Percentiles rank a stretch among this genome's conserved stretches.
Conservation (phyloP, 2,113 vertebrate genomes). For the Gallinago jamesoni region DNA sequence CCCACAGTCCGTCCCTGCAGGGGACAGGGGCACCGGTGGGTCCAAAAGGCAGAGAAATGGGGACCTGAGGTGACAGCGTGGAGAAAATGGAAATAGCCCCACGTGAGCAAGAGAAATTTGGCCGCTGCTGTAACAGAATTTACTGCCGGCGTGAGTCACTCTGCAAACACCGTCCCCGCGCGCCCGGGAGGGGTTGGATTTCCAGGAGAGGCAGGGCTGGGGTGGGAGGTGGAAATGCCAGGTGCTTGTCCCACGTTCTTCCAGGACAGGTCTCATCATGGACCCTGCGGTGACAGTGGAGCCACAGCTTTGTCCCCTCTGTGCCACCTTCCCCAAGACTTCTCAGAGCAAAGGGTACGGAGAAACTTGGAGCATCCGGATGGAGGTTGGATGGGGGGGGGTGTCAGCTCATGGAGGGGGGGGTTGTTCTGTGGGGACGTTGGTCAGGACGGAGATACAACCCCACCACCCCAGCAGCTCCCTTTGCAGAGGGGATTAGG, state of each 20-base stretch:
- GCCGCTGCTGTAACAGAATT: constrained; percentile 7
- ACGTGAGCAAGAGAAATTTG: background rate
- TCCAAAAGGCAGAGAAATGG: background rate
- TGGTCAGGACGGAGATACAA: background rate
- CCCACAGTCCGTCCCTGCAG: background rate
- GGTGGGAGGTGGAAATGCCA: background rate
- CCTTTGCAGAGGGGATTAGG: background rate
- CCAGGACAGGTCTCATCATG: background rate
- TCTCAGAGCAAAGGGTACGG: background rate
- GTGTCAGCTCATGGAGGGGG: rapidly evolving
- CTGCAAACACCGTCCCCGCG: background rate
- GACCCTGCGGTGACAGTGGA: background rate
- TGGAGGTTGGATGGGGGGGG: background rate
- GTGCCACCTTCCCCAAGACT: background rate
- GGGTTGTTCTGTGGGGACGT: rapidly evolving
- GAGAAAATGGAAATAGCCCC: background rate
- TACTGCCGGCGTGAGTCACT: background rate
- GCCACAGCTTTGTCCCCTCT: background rate
- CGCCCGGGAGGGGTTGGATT: background rate
- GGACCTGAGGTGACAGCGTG: background rate
- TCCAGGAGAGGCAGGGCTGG: background rate
- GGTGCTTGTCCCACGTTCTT: rapidly evolving
- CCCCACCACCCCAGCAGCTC: background rate
- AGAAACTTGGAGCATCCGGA: background rate
- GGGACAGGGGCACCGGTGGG: rapidly evolving